Base-by-base conservation (phyloP, 2,888 invertebrate species). In the Drosophila hawaiiensis region DNA sequence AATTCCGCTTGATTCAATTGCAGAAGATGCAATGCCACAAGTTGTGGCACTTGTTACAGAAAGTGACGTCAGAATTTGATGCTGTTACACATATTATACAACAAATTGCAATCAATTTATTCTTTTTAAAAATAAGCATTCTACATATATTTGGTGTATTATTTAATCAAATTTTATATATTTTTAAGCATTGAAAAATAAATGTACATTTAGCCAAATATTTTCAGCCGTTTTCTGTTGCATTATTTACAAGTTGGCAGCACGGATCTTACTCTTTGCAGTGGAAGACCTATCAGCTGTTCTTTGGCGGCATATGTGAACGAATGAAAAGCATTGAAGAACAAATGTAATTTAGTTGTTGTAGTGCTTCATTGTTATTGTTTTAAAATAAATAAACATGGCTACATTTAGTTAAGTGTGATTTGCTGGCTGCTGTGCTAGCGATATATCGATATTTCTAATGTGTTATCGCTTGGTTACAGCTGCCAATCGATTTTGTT, bases 61-160 rank as follows among this genome's bases (percentile, higher is more conserved):
- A 16, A 22, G 25, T 72, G 66, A 73, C 59, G 59, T 73, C 73
- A 66, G 41, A 72, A 55, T n/a, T 7, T 1, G 4, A 31, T n/a
- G 28, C 7, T 16, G 25, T 6, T 35, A 6, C 10, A 19, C 10
- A 10, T 19, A 9, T 9, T 49, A 19, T 6, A 5, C 19, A 50
- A 29, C 6, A 19, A 29, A 10, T 25, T 25, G 1, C 5, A 50
- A 50, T 29, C 3, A 6, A 19, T 50, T 29, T 12, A 29, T 19
- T 19, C 19, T 28, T 29, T 5, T 28, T 6, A 1, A 50, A 28
- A 12, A 47, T 25, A 25, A 0, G 16, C 2, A 7, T 25, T 25
- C 25, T 1, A 12, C 6, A 43, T 5, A 47, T 25, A 16, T 47
- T 16, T 25, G 4, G 9, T 4, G 4, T 25, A 25, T 4, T 16